Conservation (phyloP, 2,113 vertebrate species). For the Hiodon alosoides region DNA sequence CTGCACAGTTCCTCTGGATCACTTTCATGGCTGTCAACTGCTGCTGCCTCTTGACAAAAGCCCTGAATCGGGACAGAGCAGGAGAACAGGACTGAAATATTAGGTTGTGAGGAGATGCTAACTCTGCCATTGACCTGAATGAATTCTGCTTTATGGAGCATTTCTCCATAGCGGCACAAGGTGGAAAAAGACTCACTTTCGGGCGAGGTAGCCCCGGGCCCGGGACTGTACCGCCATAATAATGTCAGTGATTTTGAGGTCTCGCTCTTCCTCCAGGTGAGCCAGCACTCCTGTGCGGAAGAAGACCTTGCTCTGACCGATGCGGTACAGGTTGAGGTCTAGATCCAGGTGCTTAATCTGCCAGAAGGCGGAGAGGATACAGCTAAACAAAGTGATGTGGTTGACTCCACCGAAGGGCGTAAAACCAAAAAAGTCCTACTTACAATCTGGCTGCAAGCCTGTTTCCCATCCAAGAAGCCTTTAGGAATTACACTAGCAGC, state of each 20-base stretch:
- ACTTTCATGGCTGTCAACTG: constrained; percentile 92
- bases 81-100: not conserved
- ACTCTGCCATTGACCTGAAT: not conserved
- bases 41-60: constrained; percentile 86
- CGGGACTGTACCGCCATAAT: constrained; percentile 91
- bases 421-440: constrained; percentile 32
- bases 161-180: not conserved
- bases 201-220: constrained; percentile 78
- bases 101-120: not conserved
- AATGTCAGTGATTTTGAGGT: constrained; percentile 87
- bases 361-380: not conserved
- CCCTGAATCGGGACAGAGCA: constrained; percentile 54
- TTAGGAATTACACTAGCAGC: constrained; percentile 87
- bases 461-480: constrained; percentile 98
- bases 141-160: not conserved
- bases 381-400: not conserved
- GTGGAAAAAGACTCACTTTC: constrained; percentile 73
- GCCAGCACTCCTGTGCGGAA: constrained; percentile 93
- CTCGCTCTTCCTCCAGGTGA: constrained; percentile 91
- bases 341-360: constrained; percentile 90
- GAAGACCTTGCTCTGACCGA: constrained; percentile 97
- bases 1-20: constrained; percentile 89
- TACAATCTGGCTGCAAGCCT: constrained; percentile 91
- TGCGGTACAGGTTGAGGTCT: constrained; percentile 87
- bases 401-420: not conserved